Evolutionary conservation across 2,888 invertebrate species (phyloP).

Genomic region (Nasonovia ribisnigri): DNA sequence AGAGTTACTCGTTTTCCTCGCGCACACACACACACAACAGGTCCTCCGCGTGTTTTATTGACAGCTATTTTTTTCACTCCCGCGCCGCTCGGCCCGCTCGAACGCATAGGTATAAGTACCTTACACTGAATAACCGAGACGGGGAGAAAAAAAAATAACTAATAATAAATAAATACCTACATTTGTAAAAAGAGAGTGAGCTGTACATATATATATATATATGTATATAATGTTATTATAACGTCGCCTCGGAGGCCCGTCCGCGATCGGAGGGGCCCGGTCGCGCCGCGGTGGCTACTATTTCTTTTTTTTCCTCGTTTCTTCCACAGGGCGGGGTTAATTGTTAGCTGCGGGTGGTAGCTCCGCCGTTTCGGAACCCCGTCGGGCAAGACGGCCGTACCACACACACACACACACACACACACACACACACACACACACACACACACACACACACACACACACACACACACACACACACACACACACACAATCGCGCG

Average conservation of each 20-base stretch:
- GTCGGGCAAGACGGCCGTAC: conserved; percentile 33
- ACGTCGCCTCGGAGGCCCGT: conserved; percentile 20
- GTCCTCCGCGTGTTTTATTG: conserved; percentile 61
- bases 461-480: conserved; percentile 25
- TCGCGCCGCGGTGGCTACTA: conserved; percentile 55
- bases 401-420: conserved; percentile 1
- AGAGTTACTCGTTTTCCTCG: conserved; percentile 52
- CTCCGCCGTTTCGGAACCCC: conserved; percentile 54
- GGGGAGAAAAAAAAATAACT: background rate
- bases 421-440: conserved; percentile 18
- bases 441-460: conserved; percentile 15
- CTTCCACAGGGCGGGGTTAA: conserved; percentile 56
- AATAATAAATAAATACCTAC: conserved; percentile 63
- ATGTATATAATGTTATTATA: background rate
- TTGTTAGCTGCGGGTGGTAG: conserved; percentile 65
- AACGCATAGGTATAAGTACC: background rate
- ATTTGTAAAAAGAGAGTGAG: conserved; percentile 49
- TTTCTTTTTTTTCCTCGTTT: conserved; percentile 12
- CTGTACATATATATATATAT: no score
- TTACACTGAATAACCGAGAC: conserved; percentile 19
- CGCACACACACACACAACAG: conserved; percentile 8
- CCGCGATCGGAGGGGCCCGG: conserved; percentile 4
- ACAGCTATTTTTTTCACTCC: conserved; percentile 64
- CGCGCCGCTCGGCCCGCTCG: background rate
- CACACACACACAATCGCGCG: conserved; percentile 1